Evolutionary conservation across 2,888 invertebrate species (phyloP), one percentile per base, ranked within the genome.

Genomic region (Ectemnius continuus): DNA sequence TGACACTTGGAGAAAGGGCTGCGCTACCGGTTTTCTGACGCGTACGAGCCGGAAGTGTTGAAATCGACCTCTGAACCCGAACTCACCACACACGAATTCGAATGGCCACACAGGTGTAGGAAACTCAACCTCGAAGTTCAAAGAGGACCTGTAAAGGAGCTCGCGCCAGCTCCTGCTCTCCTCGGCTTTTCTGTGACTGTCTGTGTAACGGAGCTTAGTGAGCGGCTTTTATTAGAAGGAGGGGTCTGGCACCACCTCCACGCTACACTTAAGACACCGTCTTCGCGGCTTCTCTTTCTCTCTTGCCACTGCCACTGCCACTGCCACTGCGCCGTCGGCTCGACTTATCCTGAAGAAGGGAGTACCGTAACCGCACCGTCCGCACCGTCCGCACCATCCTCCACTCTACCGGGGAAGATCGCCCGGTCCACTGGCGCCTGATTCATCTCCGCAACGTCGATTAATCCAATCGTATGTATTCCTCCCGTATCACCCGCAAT

Each of bases 161-260:
- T 82, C 85, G 75, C 83, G 81, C 81, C 83, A 83, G 87, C 89
- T 88, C 88, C 88, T 88, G 85, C 88, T 89, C 84, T 82, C 87
- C 82, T 88, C 88, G 87, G 84, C 86, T 85, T 85, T 88, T 87
- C 90, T 88, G 89, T 90, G 86, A 91, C 90, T 90, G 89, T 90
- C 90, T 90, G 91, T 90, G 87, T 90, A 86, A 85, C 87, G 77
- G 81, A 87, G 90, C 86, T 89, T 88, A 89, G 90, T 87, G 89
- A 90, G 89, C 91, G 90, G 91, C 89, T 91, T 91, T 89, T 91
- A 90, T 91, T 90, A 88, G 89, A 90, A 89, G 90, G 88, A 89
- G 90, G 89, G 88, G 89, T 86, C 89, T 87, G 84, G 84, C 88
- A 85, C 88, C 89, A 88, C 88, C 88, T 87, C 88, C 88, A 88